phyloP scores from a whole-genome alignment of 2,888 invertebrate genomes.

The Anaspis maculata region DNA sequence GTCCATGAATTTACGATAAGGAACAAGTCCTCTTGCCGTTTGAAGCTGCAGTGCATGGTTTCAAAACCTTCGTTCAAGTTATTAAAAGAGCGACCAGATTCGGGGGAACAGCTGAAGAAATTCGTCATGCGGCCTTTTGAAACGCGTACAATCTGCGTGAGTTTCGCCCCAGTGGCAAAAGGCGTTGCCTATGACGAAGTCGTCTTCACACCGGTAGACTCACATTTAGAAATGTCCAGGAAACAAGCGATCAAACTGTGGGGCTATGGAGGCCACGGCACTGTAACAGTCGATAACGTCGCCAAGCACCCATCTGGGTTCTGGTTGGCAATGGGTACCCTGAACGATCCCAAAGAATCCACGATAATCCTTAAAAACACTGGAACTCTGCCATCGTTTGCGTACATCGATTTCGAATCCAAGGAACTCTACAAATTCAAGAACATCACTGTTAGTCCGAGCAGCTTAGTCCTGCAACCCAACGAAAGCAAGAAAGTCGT shows the following conservation, averaged over 20 bases:
- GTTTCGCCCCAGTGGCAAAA: slow-evolving; percentile 47
- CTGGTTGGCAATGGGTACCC: slow-evolving; percentile 51
- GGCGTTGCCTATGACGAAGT: slow-evolving; percentile 50
- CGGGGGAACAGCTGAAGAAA: slow-evolving; percentile 30
- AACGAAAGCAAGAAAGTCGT: slow-evolving; percentile 27
- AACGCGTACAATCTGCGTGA: slow-evolving; percentile 46
- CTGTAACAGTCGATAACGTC: slow-evolving; percentile 42
- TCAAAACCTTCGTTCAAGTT: slow-evolving; percentile 43
- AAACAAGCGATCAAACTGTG: slow-evolving; percentile 43
- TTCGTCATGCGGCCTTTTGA: slow-evolving; percentile 49
- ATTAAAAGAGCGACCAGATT: slow-evolving; percentile 22
- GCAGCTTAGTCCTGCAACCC: slow-evolving; percentile 30
- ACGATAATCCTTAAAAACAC: slow-evolving; percentile 47
- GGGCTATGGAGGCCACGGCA: slow-evolving; percentile 53
- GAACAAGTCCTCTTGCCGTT: slow-evolving; percentile 48
- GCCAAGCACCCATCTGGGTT: slow-evolving; percentile 47
- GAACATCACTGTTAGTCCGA: slow-evolving; percentile 29
- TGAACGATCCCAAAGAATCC: slow-evolving; percentile 30
- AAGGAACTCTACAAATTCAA: slow-evolving; percentile 27
- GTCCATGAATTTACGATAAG: slow-evolving; percentile 49
- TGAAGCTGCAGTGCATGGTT: slow-evolving; percentile 48
- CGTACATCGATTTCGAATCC: slow-evolving; percentile 27
- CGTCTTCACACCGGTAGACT: slow-evolving; percentile 44
- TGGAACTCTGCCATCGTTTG: slow-evolving; percentile 50
- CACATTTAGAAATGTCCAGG: slow-evolving; percentile 25